A percentile compares a stretch with the other conserved stretches of the same genome.
These are phyloP conservation scores for Protobothrops flavoviridis DNA, from an alignment of 2,113 vertebrate species.

Conservation along the genomic window DNA sequence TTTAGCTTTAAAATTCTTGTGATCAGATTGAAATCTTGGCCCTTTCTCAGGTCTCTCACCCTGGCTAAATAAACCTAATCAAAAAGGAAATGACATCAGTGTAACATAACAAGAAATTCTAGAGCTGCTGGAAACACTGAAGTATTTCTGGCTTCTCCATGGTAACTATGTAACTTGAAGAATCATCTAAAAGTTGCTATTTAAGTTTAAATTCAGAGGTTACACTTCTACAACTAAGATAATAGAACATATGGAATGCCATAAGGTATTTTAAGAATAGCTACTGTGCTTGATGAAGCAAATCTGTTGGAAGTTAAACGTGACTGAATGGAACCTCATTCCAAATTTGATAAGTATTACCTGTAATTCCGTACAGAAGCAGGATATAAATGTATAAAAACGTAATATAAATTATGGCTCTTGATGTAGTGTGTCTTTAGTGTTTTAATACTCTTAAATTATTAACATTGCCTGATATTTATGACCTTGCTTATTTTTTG, in stretches of 20 bases:
- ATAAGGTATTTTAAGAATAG: not conserved
- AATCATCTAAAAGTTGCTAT: not conserved
- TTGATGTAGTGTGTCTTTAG: not conserved
- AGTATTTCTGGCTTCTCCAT: not conserved
- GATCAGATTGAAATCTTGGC: not conserved
- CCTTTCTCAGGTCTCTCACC: not conserved
- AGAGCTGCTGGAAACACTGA: not conserved
- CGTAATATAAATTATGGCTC: not conserved
- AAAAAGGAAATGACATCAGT: not conserved
- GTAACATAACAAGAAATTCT: not conserved
- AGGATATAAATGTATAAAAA: not conserved
- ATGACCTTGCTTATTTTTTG: not conserved
- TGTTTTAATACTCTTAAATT: not conserved
- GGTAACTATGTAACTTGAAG: not conserved
- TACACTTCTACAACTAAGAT: not conserved
- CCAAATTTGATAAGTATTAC: not conserved
- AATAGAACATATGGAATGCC: not conserved
- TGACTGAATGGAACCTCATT: not conserved
- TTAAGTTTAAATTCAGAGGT: not conserved
- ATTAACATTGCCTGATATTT: constrained; percentile 3
- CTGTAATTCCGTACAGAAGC: not conserved
- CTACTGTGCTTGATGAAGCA: not conserved
- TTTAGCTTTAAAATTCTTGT: not conserved
- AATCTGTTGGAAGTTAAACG: not conserved
- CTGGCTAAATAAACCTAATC: not conserved